A percentile compares a stretch with the other conserved stretches of the same genome.
phyloP scores from a whole-genome alignment of 2,797 vertebrate genomes.

The Aselliscus stoliczkanus region DNA sequence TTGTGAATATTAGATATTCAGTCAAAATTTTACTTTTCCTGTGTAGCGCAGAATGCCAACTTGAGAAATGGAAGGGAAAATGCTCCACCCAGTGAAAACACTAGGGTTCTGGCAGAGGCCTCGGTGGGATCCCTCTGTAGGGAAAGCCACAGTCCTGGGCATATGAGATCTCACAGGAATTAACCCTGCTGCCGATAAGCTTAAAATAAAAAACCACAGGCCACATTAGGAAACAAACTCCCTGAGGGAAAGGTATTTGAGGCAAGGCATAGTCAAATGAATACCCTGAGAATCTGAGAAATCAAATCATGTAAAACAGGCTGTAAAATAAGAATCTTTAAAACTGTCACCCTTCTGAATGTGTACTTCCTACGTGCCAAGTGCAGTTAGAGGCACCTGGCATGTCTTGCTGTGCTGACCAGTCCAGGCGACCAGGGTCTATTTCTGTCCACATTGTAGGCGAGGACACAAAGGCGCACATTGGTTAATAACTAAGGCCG shows the following conservation, averaged over 20 bases:
- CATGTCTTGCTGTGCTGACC: too few species aligned
- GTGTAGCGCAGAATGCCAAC: background rate
- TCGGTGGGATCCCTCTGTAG: background rate
- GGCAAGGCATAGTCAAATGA: background rate
- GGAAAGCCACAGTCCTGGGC: background rate
- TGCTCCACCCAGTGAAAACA: background rate
- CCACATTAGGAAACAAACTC: background rate
- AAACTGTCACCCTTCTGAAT: background rate
- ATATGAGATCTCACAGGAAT: background rate
- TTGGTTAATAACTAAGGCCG: too few species aligned
- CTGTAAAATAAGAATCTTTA: background rate
- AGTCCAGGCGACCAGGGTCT: background rate
- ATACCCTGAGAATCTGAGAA: background rate
- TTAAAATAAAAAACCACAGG: background rate
- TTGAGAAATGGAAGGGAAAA: background rate
- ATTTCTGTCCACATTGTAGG: background rate
- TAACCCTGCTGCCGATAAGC: background rate
- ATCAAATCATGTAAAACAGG: background rate
- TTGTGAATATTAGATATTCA: background rate
- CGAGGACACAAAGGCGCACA: background rate
- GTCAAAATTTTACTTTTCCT: background rate
- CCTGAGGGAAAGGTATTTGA: background rate
- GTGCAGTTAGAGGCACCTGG: background rate
- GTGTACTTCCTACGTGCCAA: background rate
- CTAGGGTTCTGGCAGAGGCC: background rate